These are phyloP conservation scores for Pissodes strobi DNA, from an alignment of 1,140 invertebrate genomes.

Conservation along the genomic window DNA sequence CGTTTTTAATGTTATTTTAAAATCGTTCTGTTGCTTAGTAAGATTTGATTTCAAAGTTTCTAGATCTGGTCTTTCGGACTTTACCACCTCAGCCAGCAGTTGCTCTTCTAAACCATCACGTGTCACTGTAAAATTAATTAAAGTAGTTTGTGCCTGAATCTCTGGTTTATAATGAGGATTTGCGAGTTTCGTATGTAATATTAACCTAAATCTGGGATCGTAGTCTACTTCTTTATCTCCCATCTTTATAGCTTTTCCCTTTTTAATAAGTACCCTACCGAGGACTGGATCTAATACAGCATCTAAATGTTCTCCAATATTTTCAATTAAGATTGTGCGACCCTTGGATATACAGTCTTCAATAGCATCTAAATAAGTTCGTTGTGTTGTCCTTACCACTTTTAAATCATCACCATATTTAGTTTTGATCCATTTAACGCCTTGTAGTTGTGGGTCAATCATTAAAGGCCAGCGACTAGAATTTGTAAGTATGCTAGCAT, in stretches of 20 bases:
- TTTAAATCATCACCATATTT: constrained; percentile 73
- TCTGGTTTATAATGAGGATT: constrained; percentile 97
- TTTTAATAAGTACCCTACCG: constrained; percentile 86
- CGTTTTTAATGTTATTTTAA: constrained; percentile 90
- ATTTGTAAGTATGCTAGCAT: constrained; percentile 89
- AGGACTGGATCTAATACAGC: constrained; percentile 88
- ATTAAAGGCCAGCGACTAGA: constrained; percentile 92
- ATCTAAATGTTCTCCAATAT: constrained; percentile 87
- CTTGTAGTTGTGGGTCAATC: constrained; percentile 91
- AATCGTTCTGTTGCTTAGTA: constrained; percentile 92
- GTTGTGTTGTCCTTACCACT: constrained; percentile 77
- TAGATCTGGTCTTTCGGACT: constrained; percentile 89
- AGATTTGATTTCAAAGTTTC: constrained; percentile 68
- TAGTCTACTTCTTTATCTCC: constrained; percentile 93
- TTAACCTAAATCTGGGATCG: constrained; percentile 80
- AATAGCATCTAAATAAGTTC: constrained; percentile 82
- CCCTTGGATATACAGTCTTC: constrained; percentile 81
- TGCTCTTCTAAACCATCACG: constrained; percentile 91
- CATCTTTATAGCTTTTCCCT: constrained; percentile 74
- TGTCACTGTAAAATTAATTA: constrained; percentile 96
- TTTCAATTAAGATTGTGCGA: constrained; percentile 79
- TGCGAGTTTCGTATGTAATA: constrained; percentile 91
- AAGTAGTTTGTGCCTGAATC: constrained; percentile 93
- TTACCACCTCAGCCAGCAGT: constrained; percentile 90
- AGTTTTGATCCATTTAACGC: constrained; percentile 95